These are phyloP conservation scores for Agrotis segetum DNA, from an alignment of 2,888 invertebrate genomes.

Conservation along the genomic window DNA sequence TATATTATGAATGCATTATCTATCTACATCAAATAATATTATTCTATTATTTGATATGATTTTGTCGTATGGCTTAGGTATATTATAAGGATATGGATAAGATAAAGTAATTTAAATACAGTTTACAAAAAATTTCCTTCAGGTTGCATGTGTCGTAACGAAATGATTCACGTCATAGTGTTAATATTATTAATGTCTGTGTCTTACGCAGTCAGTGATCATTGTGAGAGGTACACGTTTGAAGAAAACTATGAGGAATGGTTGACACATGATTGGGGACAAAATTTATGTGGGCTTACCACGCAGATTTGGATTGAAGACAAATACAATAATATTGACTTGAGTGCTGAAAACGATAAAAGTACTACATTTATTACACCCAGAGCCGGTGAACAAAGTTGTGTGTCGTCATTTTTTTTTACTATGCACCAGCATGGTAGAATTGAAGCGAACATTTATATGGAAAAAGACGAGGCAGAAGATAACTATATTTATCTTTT, in stretches of 20 bases:
- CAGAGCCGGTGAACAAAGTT: neutral
- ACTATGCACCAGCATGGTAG: neutral
- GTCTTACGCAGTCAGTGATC: neutral
- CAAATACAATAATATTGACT: neutral
- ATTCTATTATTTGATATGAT: too few species aligned
- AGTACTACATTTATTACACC: neutral
- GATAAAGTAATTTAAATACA: too few species aligned
- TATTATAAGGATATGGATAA: too few species aligned
- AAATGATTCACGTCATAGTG: neutral
- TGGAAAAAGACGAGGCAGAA: neutral
- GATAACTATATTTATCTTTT: too few species aligned
- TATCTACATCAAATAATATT: too few species aligned
- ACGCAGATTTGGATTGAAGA: neutral
- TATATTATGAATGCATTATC: too few species aligned
- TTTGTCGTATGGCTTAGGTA: too few species aligned
- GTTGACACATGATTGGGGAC: neutral
- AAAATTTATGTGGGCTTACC: rapidly evolving
- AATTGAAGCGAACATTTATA: neutral
- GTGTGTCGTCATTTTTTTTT: neutral
- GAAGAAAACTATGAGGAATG: neutral
- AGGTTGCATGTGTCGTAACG: neutral
- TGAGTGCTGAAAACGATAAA: too few species aligned
- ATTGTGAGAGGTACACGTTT: neutral
- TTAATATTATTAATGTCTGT: neutral
- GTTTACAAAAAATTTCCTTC: too few species aligned